Evolutionary conservation across 1,140 invertebrate species (phyloP).

Genomic region (Ooceraea biroi): DNA sequence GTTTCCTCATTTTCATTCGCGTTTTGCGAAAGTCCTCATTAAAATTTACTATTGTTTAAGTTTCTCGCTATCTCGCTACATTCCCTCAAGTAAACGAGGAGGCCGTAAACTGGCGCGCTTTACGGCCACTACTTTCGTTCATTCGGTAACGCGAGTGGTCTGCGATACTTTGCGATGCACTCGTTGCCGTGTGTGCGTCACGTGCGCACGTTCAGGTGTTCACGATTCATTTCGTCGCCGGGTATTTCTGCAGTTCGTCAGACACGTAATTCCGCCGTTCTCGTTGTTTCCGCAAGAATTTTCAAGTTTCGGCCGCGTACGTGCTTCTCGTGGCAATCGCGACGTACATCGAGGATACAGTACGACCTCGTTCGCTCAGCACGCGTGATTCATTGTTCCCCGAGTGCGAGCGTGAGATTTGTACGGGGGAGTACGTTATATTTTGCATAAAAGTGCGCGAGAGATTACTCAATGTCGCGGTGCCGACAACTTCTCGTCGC

Average conservation of each 20-base stretch:
- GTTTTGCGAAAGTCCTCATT: neutral
- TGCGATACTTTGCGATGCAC: neutral
- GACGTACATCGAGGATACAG: neutral
- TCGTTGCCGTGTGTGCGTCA: conserved; percentile 10
- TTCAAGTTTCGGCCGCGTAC: conserved; percentile 44
- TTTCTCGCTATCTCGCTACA: neutral
- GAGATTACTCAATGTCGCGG: conserved; percentile 56
- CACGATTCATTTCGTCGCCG: conserved; percentile 46
- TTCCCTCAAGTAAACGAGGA: neutral
- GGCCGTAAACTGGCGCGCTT: conserved; percentile 4
- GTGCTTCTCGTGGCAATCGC: conserved; percentile 22
- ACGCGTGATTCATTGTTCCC: conserved; percentile 53
- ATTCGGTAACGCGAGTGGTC: conserved; percentile 26
- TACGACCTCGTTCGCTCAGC: neutral
- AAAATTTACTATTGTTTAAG: conserved; percentile 33
- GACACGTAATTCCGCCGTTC: conserved; percentile 3
- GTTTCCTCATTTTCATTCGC: conserved; percentile 5
- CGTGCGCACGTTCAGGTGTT: conserved; percentile 23
- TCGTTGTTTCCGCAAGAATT: conserved; percentile 40
- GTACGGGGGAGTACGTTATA: conserved; percentile 16
- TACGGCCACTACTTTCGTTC: neutral
- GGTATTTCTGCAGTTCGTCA: conserved; percentile 47
- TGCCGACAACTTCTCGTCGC: conserved; percentile 1
- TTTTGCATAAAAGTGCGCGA: conserved; percentile 52
- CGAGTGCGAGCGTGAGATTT: conserved; percentile 51